These are phyloP conservation scores for Apantesis nais DNA, from an alignment of 2,888 invertebrate genomes.

Conservation along the genomic window DNA sequence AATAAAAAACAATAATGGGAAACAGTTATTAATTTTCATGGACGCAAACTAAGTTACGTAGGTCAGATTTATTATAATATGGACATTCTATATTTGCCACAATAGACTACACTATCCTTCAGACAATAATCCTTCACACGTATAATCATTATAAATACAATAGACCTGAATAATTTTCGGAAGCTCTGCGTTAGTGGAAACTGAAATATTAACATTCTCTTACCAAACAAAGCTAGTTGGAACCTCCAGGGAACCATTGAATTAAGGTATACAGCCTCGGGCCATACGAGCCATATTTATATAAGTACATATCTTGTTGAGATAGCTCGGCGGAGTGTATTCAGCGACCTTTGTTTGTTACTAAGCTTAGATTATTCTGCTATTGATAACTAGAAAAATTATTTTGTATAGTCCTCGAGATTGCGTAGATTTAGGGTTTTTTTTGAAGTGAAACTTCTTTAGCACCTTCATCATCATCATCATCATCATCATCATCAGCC, in stretches of 20 bases:
- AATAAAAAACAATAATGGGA: no score
- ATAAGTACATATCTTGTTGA: conserved; percentile 16
- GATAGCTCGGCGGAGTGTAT: background rate
- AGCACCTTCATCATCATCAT: no score
- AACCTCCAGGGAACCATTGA: conserved; percentile 47
- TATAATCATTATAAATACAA: conserved; percentile 16
- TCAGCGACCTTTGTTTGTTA: background rate
- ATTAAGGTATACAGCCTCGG: conserved; percentile 42
- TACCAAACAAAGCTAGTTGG: conserved; percentile 35
- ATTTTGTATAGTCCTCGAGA: background rate
- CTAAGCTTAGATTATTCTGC: background rate
- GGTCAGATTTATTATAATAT: background rate
- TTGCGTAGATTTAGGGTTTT: no score
- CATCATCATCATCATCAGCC: no score
- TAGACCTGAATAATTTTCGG: conserved; percentile 20
- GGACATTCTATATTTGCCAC: background rate
- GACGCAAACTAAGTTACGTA: no score
- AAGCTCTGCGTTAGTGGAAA: conserved; percentile 24
- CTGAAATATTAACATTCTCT: conserved; percentile 43
- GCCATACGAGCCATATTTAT: conserved; percentile 33
- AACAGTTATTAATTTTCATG: no score
- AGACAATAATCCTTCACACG: conserved; percentile 6
- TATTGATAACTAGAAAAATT: background rate
- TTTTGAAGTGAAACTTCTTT: no score
- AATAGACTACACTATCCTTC: background rate